These are phyloP conservation scores for Channa argus DNA, from an alignment of 2,113 vertebrate genomes.

Conservation along the genomic window DNA sequence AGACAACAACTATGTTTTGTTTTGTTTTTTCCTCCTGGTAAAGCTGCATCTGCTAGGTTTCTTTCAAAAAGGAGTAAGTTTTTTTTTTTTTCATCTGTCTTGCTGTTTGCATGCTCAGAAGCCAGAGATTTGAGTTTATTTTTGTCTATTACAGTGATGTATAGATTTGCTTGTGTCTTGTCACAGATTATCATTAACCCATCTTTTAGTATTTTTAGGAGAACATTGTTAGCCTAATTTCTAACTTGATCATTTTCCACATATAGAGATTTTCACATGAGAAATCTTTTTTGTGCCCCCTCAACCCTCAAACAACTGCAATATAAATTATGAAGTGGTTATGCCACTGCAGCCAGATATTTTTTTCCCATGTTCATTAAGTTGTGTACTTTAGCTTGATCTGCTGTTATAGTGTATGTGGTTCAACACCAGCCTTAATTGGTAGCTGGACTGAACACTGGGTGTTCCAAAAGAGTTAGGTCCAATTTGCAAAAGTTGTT, in stretches of 20 bases:
- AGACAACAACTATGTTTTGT: constrained; percentile 20
- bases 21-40: constrained; percentile 17
- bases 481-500: constrained; percentile 83
- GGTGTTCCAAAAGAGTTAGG: constrained; percentile 78
- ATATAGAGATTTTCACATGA: constrained; percentile 73
- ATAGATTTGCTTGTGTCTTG: constrained; percentile 57
- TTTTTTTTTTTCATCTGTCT: constrained; percentile 57
- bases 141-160: constrained; percentile 57
- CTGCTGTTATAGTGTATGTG: constrained; percentile 75
- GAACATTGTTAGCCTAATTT: constrained; percentile 45
- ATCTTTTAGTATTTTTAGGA: constrained; percentile 48
- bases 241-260: constrained; percentile 61
- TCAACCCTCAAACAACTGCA: constrained; percentile 68
- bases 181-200: constrained; percentile 45
- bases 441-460: constrained; percentile 78
- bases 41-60: constrained; percentile 49
- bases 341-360: constrained; percentile 75
- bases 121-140: constrained; percentile 60
- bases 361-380: constrained; percentile 84
- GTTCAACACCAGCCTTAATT: constrained; percentile 82
- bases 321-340: constrained; percentile 80
- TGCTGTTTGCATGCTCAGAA: constrained; percentile 50
- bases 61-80: constrained; percentile 54
- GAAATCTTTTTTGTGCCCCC: constrained; percentile 61
- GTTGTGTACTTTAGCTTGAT: constrained; percentile 77